These are phyloP conservation scores for Ptilorrhoa leucosticta DNA, from an alignment of 2,113 vertebrate species.

Conservation along the genomic window DNA sequence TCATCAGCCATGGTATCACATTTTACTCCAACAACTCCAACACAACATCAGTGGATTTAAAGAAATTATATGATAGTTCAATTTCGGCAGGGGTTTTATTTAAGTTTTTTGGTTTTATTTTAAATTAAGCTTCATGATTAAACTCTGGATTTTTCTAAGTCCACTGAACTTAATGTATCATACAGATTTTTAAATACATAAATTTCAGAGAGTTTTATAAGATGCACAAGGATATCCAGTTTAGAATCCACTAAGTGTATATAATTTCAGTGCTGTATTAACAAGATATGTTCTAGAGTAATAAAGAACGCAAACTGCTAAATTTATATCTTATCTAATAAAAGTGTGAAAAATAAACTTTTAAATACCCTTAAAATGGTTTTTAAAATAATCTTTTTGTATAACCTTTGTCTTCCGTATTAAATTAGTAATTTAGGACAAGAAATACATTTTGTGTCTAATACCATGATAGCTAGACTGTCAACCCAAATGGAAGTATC, in stretches of 20 bases:
- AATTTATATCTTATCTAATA: not conserved
- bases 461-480: not conserved
- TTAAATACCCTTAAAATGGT: not conserved
- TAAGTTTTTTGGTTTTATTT: not conserved
- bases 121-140: not conserved
- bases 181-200: not conserved
- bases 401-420: not conserved
- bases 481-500: not conserved
- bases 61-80: not conserved
- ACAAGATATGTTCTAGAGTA: not conserved
- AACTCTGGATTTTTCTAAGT: not conserved
- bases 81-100: not conserved
- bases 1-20: not conserved
- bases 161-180: not conserved
- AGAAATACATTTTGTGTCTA: not conserved
- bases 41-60: not conserved
- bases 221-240: not conserved
- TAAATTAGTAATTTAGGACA: not conserved
- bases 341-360: not conserved
- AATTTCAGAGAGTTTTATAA: not conserved
- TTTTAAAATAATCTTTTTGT: not conserved
- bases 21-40: not conserved
- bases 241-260: not conserved
- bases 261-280: not conserved
- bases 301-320: not conserved